Percentiles rank a stretch among this genome's conserved stretches.
Evolutionary conservation across 1,140 invertebrate genomes (phyloP).

Genomic region (Leptopilina clavipes): DNA sequence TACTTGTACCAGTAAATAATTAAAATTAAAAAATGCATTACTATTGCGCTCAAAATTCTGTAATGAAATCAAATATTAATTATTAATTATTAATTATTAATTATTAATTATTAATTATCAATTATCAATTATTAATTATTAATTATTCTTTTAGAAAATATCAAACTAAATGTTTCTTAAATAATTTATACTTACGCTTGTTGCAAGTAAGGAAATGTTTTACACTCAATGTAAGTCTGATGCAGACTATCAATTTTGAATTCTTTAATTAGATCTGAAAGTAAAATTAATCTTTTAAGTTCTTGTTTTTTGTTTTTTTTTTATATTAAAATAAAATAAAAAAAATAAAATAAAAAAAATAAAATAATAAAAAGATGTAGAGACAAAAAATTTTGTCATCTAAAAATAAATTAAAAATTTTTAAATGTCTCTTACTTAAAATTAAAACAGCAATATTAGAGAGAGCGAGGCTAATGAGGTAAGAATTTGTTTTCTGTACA

Average conservation of each 20-base stretch:
- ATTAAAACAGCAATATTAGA: neutral
- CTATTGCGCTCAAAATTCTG: neutral
- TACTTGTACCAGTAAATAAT: neutral
- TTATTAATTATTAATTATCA: neutral
- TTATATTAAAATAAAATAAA: too few species aligned
- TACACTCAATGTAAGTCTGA: constrained; percentile 3
- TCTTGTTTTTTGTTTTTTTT: too few species aligned
- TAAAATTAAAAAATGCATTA: constrained; percentile 17
- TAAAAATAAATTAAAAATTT: neutral
- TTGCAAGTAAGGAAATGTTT: constrained; percentile 12
- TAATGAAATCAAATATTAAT: neutral
- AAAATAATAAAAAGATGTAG: too few species aligned
- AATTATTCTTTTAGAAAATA: neutral
- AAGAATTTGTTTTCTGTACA: neutral
- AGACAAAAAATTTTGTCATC: too few species aligned
- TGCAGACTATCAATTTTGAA: neutral
- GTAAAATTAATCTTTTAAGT: neutral
- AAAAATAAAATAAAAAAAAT: too few species aligned
- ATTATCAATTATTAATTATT: neutral
- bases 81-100: neutral
- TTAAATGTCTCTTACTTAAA: neutral
- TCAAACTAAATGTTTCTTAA: too few species aligned
- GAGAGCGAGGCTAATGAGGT: neutral
- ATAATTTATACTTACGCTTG: neutral
- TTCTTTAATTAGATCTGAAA: neutral